A percentile compares a stretch with the other conserved stretches of the same genome.
Evolutionary conservation across 2,113 vertebrate species (phyloP).

Genomic region (Entelurus aequoreus): DNA sequence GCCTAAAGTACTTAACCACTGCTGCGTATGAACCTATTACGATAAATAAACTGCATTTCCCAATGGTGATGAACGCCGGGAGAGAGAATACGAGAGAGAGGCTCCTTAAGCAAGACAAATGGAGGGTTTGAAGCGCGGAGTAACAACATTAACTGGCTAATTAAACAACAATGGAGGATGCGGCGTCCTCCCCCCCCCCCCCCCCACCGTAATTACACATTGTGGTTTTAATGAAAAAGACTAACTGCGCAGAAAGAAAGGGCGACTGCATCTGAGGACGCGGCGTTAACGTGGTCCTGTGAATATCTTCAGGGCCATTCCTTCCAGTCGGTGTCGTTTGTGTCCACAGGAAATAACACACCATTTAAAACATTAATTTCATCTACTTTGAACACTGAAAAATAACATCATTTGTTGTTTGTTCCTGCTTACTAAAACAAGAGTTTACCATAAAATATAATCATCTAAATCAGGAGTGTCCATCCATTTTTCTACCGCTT

Average conservation of each 20-base stretch:
- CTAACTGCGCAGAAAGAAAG: slow-evolving; percentile 67
- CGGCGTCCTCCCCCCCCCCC: slow-evolving; percentile 61
- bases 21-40: slow-evolving; percentile 55
- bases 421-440: too few species aligned
- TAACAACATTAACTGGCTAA: slow-evolving; percentile 80
- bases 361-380: too few species aligned
- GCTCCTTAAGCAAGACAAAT: slow-evolving; percentile 78
- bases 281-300: too few species aligned
- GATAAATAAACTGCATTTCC: slow-evolving; percentile 75
- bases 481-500: too few species aligned
- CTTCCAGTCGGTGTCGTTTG: too few species aligned
- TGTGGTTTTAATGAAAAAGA: slow-evolving; percentile 68
- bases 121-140: slow-evolving; percentile 69
- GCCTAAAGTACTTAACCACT: slow-evolving; percentile 39
- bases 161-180: slow-evolving; percentile 76
- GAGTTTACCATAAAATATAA: too few species aligned
- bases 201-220: slow-evolving; percentile 61
- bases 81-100: slow-evolving; percentile 35
- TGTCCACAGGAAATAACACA: too few species aligned
- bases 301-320: too few species aligned
- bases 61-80: slow-evolving; percentile 43
- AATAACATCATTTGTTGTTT: too few species aligned
- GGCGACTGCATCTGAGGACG: slow-evolving; percentile 16
- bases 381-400: too few species aligned
- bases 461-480: too few species aligned